These are phyloP conservation scores for Chlorocebus sabaeus DNA, from an alignment of 2,113 vertebrate species.

Conservation along the genomic window DNA sequence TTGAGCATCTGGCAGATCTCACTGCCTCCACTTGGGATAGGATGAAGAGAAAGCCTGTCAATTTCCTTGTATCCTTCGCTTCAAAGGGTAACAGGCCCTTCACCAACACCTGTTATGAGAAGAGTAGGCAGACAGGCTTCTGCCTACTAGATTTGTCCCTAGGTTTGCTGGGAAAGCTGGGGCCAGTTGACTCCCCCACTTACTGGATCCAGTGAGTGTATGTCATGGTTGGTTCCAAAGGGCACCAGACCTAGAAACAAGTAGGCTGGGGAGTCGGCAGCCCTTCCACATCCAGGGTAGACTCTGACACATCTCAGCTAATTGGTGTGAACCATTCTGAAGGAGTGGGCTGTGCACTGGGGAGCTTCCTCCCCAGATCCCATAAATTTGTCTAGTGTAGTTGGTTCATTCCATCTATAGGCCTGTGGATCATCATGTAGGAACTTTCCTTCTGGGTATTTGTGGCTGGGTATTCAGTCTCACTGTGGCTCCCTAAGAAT, in stretches of 20 bases:
- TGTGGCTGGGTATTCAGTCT: not conserved
- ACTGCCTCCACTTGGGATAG: not conserved
- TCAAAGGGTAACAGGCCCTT: not conserved
- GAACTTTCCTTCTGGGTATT: not conserved
- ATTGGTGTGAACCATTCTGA: not conserved
- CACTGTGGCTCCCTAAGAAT: not conserved
- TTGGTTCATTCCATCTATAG: not conserved
- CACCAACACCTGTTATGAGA: not conserved
- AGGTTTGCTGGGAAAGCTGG: no score
- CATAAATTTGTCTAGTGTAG: not conserved
- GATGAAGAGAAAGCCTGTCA: not conserved
- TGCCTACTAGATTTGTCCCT: not conserved
- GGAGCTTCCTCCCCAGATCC: not conserved
- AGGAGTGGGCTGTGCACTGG: not conserved
- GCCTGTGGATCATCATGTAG: rapidly evolving
- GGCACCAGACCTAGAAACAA: not conserved
- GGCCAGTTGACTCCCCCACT: not conserved
- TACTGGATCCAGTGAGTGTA: not conserved
- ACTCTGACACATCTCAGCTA: not conserved
- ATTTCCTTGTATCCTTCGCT: not conserved
- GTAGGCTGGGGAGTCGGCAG: not conserved
- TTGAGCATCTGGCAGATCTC: not conserved
- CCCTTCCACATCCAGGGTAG: rapidly evolving
- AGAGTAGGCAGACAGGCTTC: not conserved
- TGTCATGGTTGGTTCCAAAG: not conserved